Evolutionary conservation across 2,797 vertebrate species (phyloP).

Genomic region (Pseudotriccus pelzelni): DNA sequence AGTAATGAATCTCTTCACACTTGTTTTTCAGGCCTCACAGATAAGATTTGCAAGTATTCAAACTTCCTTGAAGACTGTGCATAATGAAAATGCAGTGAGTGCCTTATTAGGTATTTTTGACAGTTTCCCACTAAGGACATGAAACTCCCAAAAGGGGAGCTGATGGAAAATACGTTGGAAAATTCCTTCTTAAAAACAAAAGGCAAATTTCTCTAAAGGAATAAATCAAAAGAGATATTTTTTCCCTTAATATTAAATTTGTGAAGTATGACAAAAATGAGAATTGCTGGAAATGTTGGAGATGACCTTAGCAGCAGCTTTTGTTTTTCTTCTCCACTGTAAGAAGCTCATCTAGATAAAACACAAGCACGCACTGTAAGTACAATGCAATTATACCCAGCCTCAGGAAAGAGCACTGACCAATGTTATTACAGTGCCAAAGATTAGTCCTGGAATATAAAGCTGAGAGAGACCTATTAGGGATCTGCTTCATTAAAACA

Average conservation of each 20-base stretch:
- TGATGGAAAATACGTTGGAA: background rate
- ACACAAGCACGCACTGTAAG: constrained; percentile 19
- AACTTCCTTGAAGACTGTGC: background rate
- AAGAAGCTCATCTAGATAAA: constrained; percentile 54
- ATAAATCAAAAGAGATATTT: background rate
- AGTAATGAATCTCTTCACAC: background rate
- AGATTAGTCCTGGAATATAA: constrained; percentile 60
- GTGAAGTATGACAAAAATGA: background rate
- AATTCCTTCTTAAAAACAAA: background rate
- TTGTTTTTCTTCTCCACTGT: constrained; percentile 40
- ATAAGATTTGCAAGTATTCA: background rate
- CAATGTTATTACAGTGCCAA: constrained; percentile 55
- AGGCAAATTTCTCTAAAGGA: background rate
- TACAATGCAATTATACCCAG: constrained; percentile 61
- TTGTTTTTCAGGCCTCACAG: background rate
- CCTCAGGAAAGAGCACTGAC: constrained; percentile 53
- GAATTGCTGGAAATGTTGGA: background rate
- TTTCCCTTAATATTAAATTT: background rate
- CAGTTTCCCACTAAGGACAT: background rate
- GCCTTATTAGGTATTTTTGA: background rate
- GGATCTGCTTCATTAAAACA: constrained; percentile 61
- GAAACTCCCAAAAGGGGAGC: background rate
- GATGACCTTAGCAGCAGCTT: constrained; percentile 33
- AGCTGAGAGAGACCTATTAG: constrained; percentile 51
- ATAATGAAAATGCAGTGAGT: background rate